Base-by-base conservation (phyloP, 2,888 invertebrate genomes). In the Caenorhabditis sp. region DNA sequence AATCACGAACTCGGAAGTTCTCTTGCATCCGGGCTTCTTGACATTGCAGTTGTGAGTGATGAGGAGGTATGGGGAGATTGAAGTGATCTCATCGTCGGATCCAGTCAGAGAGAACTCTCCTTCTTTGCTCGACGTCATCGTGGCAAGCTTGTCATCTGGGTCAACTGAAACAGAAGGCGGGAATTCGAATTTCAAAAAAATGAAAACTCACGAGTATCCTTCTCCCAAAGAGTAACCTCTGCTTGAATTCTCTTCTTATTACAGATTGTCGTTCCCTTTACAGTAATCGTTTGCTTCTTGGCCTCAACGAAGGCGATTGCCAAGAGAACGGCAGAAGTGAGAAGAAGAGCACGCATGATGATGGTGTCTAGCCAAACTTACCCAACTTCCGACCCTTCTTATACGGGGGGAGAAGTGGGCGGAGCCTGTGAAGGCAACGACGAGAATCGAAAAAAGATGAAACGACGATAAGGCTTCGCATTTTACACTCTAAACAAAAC, bases 11-110 rank as follows among this genome's bases (percentile, higher is more conserved):
- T 83, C 79, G 5, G 83, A 83, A 38, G 70, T 31, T 49, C 83
- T 22, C 44, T 80, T 80, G 66, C 83, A 83, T 69, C 83, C 82
- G 35, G 83, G 75, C 49, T 83, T 83, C 61, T 83, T 83, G 22
- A 83, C 83, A 19, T 83, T 83, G 31, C 83, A 83, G 61, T 70
- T 64, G 74, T 83, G 83, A n/a, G 79, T 83, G 72, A 83, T 83
- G 41, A 79, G 26, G 26, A 83, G 66, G 35, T 83, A 83, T 44
- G 83, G 83, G 26, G 58, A n/a, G 66, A 83, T 83, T 14, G 83
- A 75, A 26, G 79, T 80, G 75, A 83, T 69, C 47, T 83, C 83
- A 38, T 83, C 83, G 35, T 83, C 80, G 22, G 70, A 58, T 47
- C 83, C 83, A 31, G 38, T 44, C 31, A 83, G 22, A 0, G 61